These are phyloP conservation scores for Tholera decimalis DNA, from an alignment of 2,888 invertebrate species.

Conservation along the genomic window DNA sequence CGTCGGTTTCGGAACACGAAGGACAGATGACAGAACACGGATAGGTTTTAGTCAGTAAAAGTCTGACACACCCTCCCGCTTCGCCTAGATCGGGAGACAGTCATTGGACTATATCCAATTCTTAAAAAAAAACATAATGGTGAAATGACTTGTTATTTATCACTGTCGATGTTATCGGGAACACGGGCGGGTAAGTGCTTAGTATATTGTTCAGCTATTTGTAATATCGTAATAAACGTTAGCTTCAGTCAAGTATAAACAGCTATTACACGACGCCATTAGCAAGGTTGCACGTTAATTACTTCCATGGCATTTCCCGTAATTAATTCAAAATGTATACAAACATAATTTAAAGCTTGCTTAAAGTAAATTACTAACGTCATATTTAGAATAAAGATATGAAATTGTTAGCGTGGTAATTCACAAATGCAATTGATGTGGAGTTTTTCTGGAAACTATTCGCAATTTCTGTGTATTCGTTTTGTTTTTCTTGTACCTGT, in stretches of 20 bases:
- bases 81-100: too few relatives aligned
- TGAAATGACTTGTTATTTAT: too few relatives aligned
- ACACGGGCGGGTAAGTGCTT: too few relatives aligned
- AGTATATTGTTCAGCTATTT: too few relatives aligned
- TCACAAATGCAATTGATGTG: not conserved
- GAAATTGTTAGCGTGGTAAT: not conserved
- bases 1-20: too few relatives aligned
- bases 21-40: too few relatives aligned
- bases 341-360: not conserved
- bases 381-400: constrained; percentile 3
- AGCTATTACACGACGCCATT: constrained; percentile 11
- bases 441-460: too few relatives aligned
- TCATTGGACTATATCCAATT: too few relatives aligned
- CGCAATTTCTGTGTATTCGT: not conserved
- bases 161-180: too few relatives aligned
- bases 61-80: too few relatives aligned
- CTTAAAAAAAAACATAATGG: too few relatives aligned
- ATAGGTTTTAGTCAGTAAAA: too few relatives aligned
- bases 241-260: not conserved
- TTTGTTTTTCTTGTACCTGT: not conserved
- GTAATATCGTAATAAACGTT: not conserved
- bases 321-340: constrained; percentile 14
- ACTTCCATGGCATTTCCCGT: constrained; percentile 3
- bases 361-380: constrained; percentile 7
- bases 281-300: constrained; percentile 29